Conservation (phyloP, 2,797 vertebrate genomes). For the Antennarius maculatus region DNA sequence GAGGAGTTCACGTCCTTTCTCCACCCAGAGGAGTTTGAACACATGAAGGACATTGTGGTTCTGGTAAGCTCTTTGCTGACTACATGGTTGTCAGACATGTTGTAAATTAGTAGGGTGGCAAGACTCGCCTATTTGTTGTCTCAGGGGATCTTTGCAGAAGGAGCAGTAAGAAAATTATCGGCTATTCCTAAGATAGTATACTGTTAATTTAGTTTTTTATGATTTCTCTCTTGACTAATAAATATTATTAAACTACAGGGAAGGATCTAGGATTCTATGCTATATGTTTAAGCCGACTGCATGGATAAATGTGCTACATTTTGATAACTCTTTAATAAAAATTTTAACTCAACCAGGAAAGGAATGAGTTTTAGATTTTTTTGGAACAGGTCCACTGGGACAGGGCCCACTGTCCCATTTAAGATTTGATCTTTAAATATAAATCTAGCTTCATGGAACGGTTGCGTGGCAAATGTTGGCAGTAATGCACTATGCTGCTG, state of each 20-base stretch:
- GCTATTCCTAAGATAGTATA: background rate
- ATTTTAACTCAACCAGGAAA: conserved; percentile 54
- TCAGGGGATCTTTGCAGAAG: background rate
- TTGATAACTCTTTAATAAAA: conserved; percentile 39
- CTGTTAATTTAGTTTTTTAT: background rate
- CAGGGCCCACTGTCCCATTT: conserved; percentile 51
- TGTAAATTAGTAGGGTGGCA: background rate
- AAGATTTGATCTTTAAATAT: conserved; percentile 71
- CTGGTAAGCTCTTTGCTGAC: conserved; percentile 81
- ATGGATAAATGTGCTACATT: conserved; percentile 41
- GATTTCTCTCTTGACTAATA: conserved; percentile 3
- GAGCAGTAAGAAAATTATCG: background rate
- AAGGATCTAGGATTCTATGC: conserved; percentile 22
- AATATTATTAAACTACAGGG: conserved; percentile 18
- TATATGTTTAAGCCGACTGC: conserved; percentile 7
- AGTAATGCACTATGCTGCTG: conserved; percentile 66
- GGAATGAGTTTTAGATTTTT: conserved; percentile 48
- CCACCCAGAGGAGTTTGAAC: conserved; percentile 97
- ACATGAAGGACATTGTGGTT: conserved; percentile 96
- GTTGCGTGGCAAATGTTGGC: conserved; percentile 69
- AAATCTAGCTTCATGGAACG: conserved; percentile 61
- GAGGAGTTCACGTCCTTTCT: conserved; percentile 97
- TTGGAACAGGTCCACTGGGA: conserved; percentile 65
- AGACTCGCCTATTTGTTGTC: background rate
- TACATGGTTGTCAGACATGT: conserved; percentile 11